Conservation (phyloP, 2,113 vertebrate genomes). For the Clarias macrocephalus region DNA sequence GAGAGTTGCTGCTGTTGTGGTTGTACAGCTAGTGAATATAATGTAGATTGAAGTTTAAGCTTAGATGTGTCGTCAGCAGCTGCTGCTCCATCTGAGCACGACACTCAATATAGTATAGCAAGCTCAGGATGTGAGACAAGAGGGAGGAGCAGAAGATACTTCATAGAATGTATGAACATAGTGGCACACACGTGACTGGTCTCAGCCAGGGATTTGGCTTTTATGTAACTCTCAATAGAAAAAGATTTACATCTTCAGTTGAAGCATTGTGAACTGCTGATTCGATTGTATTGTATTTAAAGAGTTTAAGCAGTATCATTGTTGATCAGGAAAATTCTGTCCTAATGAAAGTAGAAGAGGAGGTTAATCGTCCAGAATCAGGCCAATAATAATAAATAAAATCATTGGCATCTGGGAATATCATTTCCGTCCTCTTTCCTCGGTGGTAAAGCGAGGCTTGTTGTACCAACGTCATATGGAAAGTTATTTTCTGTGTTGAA, state of each 20-base stretch:
- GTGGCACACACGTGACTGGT: conserved; percentile 6
- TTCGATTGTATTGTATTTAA: background rate
- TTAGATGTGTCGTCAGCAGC: conserved; percentile 41
- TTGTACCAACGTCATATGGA: conserved; percentile 34
- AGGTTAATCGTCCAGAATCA: background rate
- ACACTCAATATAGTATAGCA: background rate
- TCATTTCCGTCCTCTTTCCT: conserved; percentile 28
- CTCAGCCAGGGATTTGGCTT: conserved; percentile 11
- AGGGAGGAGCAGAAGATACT: conserved; percentile 8
- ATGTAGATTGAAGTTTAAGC: conserved; percentile 28
- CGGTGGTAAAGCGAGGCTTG: conserved; percentile 25
- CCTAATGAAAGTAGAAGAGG: background rate
- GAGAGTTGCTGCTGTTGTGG: conserved; percentile 7
- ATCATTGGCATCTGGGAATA: background rate
- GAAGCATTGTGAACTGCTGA: background rate
- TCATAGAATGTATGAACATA: conserved; percentile 31
- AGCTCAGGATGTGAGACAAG: conserved; percentile 16
- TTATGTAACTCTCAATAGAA: background rate
- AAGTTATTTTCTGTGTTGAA: conserved; percentile 33
- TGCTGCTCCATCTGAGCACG: conserved; percentile 22
- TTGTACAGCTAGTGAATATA: conserved; percentile 30
- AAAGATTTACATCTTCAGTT: conserved; percentile 30
- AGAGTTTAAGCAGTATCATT: background rate
- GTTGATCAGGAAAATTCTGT: background rate
- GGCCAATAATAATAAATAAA: background rate